These are phyloP conservation scores for Drosophila infuscata DNA, from an alignment of 2,888 invertebrate genomes.

Conservation along the genomic window DNA sequence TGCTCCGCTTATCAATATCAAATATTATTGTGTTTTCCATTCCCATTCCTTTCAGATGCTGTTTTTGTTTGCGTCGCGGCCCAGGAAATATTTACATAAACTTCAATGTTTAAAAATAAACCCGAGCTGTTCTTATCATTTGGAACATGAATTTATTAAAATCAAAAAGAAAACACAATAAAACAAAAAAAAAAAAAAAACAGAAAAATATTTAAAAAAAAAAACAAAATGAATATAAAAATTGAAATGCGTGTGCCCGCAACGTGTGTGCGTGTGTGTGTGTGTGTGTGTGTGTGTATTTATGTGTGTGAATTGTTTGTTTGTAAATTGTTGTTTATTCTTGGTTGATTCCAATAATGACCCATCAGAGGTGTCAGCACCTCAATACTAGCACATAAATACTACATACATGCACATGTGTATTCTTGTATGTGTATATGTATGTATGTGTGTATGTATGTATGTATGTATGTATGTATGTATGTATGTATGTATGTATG, in stretches of 20 bases:
- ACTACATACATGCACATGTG: not conserved
- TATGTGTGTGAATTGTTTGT: not conserved
- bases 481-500: not conserved
- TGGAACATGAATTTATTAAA: conserved; percentile 72
- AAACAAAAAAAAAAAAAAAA: conserved; percentile 5
- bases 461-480: not conserved
- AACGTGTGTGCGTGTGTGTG: not conserved
- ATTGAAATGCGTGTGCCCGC: conserved; percentile 9
- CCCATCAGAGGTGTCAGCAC: conserved; percentile 15
- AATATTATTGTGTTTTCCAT: conserved; percentile 72
- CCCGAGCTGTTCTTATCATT: conserved; percentile 67
- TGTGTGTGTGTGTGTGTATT: not conserved
- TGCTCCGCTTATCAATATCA: conserved; percentile 63
- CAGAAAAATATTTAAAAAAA: not conserved
- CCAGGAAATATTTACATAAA: conserved; percentile 80
- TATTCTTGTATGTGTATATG: not conserved
- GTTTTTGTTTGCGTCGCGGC: conserved; percentile 65
- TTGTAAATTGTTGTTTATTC: conserved; percentile 8
- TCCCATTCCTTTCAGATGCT: conserved; percentile 38
- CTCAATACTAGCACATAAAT: not conserved
- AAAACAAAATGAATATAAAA: conserved; percentile 3
- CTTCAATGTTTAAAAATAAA: conserved; percentile 79
- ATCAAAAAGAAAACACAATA: conserved; percentile 33
- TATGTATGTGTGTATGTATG: not conserved
- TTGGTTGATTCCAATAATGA: conserved; percentile 10